Conservation (phyloP, 2,113 vertebrate genomes). For the Acrocephalus arundinaceus region DNA sequence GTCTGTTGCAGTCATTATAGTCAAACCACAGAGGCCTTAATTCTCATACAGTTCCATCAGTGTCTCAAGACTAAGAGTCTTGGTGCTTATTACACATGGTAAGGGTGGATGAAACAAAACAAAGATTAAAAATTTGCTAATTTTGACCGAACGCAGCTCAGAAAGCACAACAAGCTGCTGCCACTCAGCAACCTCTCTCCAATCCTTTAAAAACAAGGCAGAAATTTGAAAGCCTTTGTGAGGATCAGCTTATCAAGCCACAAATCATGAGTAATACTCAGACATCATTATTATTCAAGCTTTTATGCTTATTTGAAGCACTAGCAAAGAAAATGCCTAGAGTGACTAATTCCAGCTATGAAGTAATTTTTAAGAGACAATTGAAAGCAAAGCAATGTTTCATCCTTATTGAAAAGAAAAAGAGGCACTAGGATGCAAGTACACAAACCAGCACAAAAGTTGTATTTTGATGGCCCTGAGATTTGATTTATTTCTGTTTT, state of each 20-base stretch:
- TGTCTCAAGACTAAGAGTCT: not conserved
- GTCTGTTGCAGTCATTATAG: not conserved
- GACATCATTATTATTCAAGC: slow-evolving; percentile 9
- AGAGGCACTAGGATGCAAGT: not conserved
- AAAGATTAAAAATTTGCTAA: not conserved
- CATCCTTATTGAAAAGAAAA: not conserved
- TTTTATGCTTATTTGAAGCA: slow-evolving; percentile 2
- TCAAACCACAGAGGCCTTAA: not conserved
- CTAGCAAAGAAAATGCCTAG: slow-evolving; percentile 25
- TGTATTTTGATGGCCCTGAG: not conserved
- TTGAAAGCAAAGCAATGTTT: not conserved
- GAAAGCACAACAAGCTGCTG: not conserved
- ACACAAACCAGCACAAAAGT: not conserved
- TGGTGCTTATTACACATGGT: not conserved
- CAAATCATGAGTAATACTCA: not conserved
- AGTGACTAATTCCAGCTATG: slow-evolving; percentile 36
- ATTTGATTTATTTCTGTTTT: not conserved
- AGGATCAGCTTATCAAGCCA: slow-evolving; percentile 16
- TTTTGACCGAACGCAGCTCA: not conserved
- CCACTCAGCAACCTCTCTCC: not conserved
- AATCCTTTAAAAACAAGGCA: not conserved
- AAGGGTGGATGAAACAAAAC: not conserved
- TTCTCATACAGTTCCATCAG: not conserved
- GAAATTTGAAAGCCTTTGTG: not conserved
- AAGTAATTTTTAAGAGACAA: not conserved